Conservation (phyloP, 2,888 invertebrate species). For the Ophioninae sp. region DNA sequence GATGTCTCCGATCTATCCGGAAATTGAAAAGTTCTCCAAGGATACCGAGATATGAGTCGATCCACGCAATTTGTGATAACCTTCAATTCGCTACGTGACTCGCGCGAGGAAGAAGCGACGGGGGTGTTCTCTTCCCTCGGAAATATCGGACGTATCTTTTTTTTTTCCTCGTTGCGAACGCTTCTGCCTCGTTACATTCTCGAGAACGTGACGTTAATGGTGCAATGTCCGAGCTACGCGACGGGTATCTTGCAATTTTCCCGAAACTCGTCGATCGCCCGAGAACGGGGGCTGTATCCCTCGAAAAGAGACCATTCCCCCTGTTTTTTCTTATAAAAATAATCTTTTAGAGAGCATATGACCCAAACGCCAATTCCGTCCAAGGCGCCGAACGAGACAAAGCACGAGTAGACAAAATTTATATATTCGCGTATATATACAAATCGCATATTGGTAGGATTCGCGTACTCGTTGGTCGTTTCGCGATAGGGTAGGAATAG, state of each 20-base stretch:
- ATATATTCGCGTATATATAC: constrained; percentile 5
- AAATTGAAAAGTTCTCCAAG: constrained; percentile 89
- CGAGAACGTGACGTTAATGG: background rate
- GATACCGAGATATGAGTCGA: constrained; percentile 90
- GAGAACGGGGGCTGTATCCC: constrained; percentile 5
- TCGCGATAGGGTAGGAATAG: constrained; percentile 61
- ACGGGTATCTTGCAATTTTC: background rate
- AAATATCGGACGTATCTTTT: background rate
- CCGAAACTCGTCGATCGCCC: constrained; percentile 53
- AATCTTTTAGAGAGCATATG: constrained; percentile 4
- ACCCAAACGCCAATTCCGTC: constrained; percentile 60
- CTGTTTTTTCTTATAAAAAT: background rate
- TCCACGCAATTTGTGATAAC: constrained; percentile 62
- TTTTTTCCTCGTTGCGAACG: background rate
- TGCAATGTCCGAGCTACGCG: background rate
- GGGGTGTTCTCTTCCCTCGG: background rate
- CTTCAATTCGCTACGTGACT: background rate
- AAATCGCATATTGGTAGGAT: constrained; percentile 7
- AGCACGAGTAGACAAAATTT: constrained; percentile 2
- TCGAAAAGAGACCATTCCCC: constrained; percentile 33
- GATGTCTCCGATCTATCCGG: constrained; percentile 93
- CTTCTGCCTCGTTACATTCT: background rate
- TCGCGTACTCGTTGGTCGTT: background rate
- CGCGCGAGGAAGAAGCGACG: background rate
- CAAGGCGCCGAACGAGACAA: constrained; percentile 58